A percentile compares a stretch with the other conserved stretches of the same genome.
Evolutionary conservation across 2,888 invertebrate species (phyloP).

Genomic region (Pyrrhosoma nymphula): DNA sequence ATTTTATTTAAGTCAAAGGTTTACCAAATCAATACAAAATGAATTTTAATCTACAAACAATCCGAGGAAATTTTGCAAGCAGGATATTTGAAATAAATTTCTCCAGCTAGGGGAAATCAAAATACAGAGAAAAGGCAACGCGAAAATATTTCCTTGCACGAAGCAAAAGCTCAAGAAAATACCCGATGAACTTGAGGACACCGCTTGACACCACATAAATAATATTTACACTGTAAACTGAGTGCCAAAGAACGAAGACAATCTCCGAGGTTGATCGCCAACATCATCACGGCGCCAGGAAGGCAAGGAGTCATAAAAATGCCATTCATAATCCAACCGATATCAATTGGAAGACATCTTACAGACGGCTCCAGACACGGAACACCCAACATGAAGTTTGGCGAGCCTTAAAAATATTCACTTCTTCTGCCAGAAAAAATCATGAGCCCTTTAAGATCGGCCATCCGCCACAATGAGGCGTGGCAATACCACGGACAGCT

Average conservation of each 20-base stretch:
- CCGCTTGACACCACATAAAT: constrained; percentile 20
- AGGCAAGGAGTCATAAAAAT: constrained; percentile 41
- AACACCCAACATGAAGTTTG: constrained; percentile 60
- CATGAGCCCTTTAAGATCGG: constrained; percentile 39
- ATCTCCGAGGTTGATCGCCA: neutral
- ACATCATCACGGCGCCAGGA: neutral
- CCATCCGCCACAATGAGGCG: constrained; percentile 45
- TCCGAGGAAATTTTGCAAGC: no score
- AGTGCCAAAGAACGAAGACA: neutral
- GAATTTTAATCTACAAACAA: no score
- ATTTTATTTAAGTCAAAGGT: no score
- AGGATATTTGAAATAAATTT: no score
- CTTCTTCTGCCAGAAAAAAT: constrained; percentile 28
- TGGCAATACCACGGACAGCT: neutral
- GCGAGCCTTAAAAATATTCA: constrained; percentile 61
- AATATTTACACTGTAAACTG: neutral
- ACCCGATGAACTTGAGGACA: neutral
- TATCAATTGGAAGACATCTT: constrained; percentile 52
- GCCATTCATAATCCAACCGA: constrained; percentile 57
- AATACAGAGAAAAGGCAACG: no score
- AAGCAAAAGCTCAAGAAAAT: neutral
- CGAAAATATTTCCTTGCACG: neutral
- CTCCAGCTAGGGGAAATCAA: no score
- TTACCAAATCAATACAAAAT: no score
- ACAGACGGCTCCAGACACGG: constrained; percentile 5